These are phyloP conservation scores for Sacculina carcini DNA, from an alignment of 2,888 invertebrate species.

Conservation along the genomic window DNA sequence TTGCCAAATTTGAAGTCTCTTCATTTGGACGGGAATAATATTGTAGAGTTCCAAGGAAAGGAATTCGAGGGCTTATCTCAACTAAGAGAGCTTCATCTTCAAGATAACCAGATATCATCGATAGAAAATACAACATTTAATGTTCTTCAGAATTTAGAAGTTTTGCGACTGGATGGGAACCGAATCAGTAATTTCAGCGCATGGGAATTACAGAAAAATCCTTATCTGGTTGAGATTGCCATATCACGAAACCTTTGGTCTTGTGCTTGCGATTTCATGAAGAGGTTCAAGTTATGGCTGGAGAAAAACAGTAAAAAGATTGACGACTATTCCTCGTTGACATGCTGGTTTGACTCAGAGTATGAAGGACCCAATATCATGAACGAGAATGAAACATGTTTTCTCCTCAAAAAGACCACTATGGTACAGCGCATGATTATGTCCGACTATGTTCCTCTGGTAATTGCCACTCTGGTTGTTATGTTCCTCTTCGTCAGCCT, in stretches of 20 bases:
- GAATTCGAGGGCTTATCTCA: slow-evolving; percentile 52
- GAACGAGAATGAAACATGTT: slow-evolving; percentile 30
- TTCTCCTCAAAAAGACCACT: slow-evolving; percentile 10
- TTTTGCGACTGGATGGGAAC: slow-evolving; percentile 42
- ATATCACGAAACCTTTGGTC: slow-evolving; percentile 54
- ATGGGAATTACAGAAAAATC: slow-evolving; percentile 30
- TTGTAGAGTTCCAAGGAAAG: slow-evolving; percentile 41
- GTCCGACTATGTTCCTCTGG: slow-evolving; percentile 45
- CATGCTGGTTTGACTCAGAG: slow-evolving; percentile 10
- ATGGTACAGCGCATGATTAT: slow-evolving; percentile 22
- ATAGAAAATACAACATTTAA: slow-evolving; percentile 44
- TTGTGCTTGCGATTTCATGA: slow-evolving; percentile 65
- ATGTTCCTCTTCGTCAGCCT: slow-evolving; percentile 37
- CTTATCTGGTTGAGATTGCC: slow-evolving; percentile 41
- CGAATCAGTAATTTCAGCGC: slow-evolving; percentile 37
- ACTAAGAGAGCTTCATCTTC: slow-evolving; percentile 40
- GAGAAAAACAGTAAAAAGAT: slow-evolving; percentile 34
- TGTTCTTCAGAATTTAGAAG: slow-evolving; percentile 33
- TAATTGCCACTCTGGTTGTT: slow-evolving; percentile 39
- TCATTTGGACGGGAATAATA: slow-evolving; percentile 44
- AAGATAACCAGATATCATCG: slow-evolving; percentile 39
- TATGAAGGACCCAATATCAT: slow-evolving; percentile 16
- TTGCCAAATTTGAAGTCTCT: slow-evolving; percentile 43
- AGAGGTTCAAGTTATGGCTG: slow-evolving; percentile 55
- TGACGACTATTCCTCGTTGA: slow-evolving; percentile 40